Conservation (phyloP, 2,797 vertebrate species). For the Tympanoctomys barrerae region DNA sequence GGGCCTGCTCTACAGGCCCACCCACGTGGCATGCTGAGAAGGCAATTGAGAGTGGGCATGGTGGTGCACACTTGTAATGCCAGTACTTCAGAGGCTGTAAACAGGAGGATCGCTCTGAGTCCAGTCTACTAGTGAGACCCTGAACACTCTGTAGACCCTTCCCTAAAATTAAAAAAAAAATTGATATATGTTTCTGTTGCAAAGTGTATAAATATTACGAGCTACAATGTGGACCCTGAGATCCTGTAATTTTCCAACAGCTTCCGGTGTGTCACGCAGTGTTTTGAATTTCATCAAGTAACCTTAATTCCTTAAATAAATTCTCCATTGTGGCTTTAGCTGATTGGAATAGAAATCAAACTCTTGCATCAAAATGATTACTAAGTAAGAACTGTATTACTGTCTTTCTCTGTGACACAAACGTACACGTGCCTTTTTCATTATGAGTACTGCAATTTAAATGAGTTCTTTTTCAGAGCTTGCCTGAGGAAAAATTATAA, state of each 20-base stretch:
- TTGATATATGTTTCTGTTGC: background rate
- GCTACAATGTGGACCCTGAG: background rate
- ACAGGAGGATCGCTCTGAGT: no score
- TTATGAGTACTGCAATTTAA: background rate
- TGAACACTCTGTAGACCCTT: no score
- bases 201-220: background rate
- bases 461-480: background rate
- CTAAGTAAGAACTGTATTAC: background rate
- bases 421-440: background rate
- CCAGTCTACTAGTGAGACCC: no score
- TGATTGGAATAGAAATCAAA: background rate
- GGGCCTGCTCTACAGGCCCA: no score
- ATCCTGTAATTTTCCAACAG: background rate
- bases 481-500: conserved; percentile 6
- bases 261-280: background rate
- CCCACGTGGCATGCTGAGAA: no score
- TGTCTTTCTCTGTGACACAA: background rate
- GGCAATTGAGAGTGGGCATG: no score
- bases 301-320: background rate
- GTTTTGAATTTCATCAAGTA: background rate
- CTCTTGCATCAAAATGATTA: background rate
- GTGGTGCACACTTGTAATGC: no score
- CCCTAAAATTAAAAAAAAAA: no score
- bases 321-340: background rate
- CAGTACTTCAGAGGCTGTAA: no score